These are phyloP conservation scores for Crotalus tigris DNA, from an alignment of 2,113 vertebrate genomes.

Conservation along the genomic window DNA sequence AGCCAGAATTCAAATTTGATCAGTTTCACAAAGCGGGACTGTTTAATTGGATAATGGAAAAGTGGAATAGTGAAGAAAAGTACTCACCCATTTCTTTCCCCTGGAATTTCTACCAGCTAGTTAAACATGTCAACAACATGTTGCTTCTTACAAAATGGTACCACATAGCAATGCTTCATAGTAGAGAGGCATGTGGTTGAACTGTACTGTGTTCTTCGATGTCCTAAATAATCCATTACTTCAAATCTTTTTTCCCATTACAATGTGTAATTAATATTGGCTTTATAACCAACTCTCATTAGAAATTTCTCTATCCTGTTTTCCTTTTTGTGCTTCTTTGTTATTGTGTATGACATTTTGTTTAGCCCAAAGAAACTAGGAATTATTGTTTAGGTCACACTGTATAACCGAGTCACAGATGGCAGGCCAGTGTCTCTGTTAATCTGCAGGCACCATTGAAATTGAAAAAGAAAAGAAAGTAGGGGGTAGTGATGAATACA, in stretches of 20 bases:
- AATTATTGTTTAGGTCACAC: conserved; percentile 84
- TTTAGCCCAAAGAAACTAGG: conserved; percentile 63
- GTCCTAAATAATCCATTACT: neutral
- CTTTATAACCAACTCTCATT: conserved; percentile 49
- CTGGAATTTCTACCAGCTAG: neutral
- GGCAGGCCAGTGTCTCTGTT: conserved; percentile 57
- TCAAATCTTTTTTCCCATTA: conserved; percentile 10
- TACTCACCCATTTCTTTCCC: neutral
- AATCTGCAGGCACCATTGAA: conserved; percentile 44
- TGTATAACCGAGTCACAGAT: conserved; percentile 84
- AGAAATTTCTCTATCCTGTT: conserved; percentile 53
- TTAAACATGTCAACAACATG: neutral
- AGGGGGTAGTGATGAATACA: conserved; percentile 62
- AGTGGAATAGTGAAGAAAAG: neutral
- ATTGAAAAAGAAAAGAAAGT: conserved; percentile 58
- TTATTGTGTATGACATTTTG: conserved; percentile 68
- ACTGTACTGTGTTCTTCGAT: neutral
- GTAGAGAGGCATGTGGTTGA: neutral
- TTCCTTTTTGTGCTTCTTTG: conserved; percentile 64
- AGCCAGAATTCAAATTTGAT: neutral
- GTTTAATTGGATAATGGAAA: neutral
- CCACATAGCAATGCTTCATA: neutral
- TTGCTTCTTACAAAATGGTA: neutral
- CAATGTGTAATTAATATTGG: conserved; percentile 36
- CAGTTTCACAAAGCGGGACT: neutral